Evolutionary conservation across 2,113 vertebrate species (phyloP).

Genomic region (Rhinoderma darwinii): DNA sequence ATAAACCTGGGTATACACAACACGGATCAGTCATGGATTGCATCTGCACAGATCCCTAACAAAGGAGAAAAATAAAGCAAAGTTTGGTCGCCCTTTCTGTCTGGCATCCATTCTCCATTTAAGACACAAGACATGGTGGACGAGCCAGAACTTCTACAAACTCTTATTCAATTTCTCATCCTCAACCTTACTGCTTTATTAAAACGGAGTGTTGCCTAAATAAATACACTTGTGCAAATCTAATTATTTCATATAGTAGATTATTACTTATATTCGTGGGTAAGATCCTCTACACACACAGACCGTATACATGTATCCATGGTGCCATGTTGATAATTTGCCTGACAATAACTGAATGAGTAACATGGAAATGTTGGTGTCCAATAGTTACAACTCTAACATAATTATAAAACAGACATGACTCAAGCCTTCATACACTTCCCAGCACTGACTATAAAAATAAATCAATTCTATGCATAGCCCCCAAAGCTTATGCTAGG

Average conservation of each 20-base stretch:
- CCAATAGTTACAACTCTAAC: neutral
- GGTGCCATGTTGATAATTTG: neutral
- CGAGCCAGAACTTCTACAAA: no score
- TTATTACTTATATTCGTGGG: no score
- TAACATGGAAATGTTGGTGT: neutral
- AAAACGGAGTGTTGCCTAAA: no score
- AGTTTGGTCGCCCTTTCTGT: no score
- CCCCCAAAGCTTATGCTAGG: neutral
- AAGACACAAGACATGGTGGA: no score
- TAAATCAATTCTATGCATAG: conserved; percentile 13
- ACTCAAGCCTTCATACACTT: neutral
- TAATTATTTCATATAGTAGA: no score
- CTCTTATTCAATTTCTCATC: no score
- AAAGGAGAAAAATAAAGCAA: neutral
- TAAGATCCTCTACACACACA: neutral
- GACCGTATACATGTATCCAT: neutral
- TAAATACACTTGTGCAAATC: no score
- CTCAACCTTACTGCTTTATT: no score
- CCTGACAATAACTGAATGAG: neutral
- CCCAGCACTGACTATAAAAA: neutral
- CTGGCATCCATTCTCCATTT: neutral
- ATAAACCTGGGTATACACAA: neutral
- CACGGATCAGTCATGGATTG: neutral
- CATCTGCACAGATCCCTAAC: neutral
- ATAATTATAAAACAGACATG: neutral